A percentile compares a stretch with the other conserved stretches of the same genome.
phyloP scores from a whole-genome alignment of 2,797 vertebrate species.

The Hipposideros larvatus region DNA sequence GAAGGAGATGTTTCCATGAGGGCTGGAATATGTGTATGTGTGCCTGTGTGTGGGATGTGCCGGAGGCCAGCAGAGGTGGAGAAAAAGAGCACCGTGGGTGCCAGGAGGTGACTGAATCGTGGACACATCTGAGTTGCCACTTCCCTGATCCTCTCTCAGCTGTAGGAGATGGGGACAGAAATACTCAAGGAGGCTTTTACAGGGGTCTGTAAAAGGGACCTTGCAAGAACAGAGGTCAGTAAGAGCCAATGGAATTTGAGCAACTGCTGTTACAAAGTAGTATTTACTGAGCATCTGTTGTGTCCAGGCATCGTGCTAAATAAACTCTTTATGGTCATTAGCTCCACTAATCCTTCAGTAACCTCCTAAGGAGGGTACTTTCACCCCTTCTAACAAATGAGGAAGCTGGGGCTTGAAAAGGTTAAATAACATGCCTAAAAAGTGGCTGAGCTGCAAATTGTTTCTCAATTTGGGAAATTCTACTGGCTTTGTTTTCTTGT shows the following conservation, averaged over 20 bases:
- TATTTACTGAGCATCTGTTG: background rate
- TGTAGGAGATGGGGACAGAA: background rate
- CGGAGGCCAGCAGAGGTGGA: too few species aligned
- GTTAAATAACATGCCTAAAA: background rate
- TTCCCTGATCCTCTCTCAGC: background rate
- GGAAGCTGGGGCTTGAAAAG: background rate
- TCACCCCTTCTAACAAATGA: background rate
- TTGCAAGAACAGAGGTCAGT: background rate
- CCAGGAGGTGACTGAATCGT: background rate
- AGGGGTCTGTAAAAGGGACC: background rate
- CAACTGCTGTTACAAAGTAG: background rate
- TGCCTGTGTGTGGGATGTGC: too few species aligned
- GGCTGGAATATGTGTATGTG: background rate
- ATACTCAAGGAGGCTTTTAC: background rate
- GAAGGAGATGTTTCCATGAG: background rate
- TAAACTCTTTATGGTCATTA: background rate
- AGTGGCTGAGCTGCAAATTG: background rate
- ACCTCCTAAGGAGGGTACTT: too few species aligned
- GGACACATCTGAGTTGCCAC: background rate
- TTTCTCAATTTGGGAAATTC: slow-evolving; percentile 14
- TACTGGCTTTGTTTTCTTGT: background rate
- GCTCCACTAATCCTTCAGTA: background rate
- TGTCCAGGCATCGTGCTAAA: background rate
- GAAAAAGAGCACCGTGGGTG: background rate
- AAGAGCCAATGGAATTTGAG: background rate